phyloP scores from a whole-genome alignment of 2,888 invertebrate genomes.

The Yponomeuta evonymella region DNA sequence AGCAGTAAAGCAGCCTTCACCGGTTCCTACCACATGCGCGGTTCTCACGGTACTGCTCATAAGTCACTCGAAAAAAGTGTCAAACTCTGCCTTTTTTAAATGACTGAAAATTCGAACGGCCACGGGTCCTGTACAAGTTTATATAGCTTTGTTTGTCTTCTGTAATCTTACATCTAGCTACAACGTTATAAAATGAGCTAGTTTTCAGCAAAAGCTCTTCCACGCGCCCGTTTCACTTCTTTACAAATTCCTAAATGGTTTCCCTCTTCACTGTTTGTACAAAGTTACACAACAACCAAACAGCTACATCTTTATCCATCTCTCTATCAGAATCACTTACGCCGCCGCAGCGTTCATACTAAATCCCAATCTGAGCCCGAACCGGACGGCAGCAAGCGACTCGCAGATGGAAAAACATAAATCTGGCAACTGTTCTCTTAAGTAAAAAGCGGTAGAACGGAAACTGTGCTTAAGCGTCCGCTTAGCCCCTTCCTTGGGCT shows the following conservation, averaged over 20 bases:
- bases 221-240: no score
- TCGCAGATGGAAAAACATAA: slow-evolving; percentile 19
- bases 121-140: no score
- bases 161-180: no score
- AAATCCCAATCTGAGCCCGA: slow-evolving; percentile 5
- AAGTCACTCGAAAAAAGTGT: no score
- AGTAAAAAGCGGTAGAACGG: slow-evolving; percentile 9
- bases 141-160: no score
- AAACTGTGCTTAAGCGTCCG: slow-evolving; percentile 13
- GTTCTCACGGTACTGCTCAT: no score
- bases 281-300: background rate
- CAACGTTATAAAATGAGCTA: no score
- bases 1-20: no score
- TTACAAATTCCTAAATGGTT: background rate
- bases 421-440: slow-evolving; percentile 16
- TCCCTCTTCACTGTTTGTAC: background rate
- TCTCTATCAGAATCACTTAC: background rate
- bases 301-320: background rate
- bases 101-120: no score
- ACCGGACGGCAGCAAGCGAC: slow-evolving; percentile 5
- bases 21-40: no score
- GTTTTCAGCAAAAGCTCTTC: no score
- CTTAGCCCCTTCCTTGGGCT: slow-evolving; percentile 10
- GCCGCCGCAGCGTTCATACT: background rate
- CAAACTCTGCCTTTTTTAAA: no score